phyloP scores from a whole-genome alignment of 2,888 invertebrate species.

The Anarsia innoxiella region DNA sequence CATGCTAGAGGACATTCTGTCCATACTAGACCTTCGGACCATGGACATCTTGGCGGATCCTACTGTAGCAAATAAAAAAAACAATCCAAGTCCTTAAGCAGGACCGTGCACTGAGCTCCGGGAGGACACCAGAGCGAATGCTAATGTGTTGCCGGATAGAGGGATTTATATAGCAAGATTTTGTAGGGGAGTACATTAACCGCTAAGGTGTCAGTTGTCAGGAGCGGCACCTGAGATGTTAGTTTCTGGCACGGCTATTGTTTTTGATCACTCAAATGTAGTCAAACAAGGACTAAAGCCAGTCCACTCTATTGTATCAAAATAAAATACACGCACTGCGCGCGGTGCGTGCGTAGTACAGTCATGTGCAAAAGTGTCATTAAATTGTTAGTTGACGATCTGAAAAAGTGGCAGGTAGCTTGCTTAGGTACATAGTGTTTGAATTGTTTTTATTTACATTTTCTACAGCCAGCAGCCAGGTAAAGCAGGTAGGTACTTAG shows the following conservation, averaged over 20 bases:
- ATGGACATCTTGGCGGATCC: conserved; percentile 50
- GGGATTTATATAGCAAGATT: conserved; percentile 44
- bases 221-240: conserved; percentile 42
- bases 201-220: conserved; percentile 54
- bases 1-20: conserved; percentile 71
- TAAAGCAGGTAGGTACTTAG: no score
- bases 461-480: no score
- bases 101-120: conserved; percentile 57
- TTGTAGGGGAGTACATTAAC: conserved; percentile 48
- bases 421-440: no score
- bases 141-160: conserved; percentile 23
- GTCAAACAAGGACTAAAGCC: conserved; percentile 37
- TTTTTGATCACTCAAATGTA: conserved; percentile 52
- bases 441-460: no score
- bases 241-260: conserved; percentile 46
- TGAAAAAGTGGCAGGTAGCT: no score
- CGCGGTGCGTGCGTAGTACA: background rate
- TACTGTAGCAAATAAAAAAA: conserved; percentile 24
- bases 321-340: conserved; percentile 4
- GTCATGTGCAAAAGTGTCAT: background rate
- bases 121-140: conserved; percentile 66
- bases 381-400: no score
- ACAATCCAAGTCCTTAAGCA: conserved; percentile 31
- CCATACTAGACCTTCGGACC: conserved; percentile 64
- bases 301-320: conserved; percentile 13